These are phyloP conservation scores for Anguilla obscura DNA, from an alignment of 2,797 vertebrate genomes.

Conservation along the genomic window DNA sequence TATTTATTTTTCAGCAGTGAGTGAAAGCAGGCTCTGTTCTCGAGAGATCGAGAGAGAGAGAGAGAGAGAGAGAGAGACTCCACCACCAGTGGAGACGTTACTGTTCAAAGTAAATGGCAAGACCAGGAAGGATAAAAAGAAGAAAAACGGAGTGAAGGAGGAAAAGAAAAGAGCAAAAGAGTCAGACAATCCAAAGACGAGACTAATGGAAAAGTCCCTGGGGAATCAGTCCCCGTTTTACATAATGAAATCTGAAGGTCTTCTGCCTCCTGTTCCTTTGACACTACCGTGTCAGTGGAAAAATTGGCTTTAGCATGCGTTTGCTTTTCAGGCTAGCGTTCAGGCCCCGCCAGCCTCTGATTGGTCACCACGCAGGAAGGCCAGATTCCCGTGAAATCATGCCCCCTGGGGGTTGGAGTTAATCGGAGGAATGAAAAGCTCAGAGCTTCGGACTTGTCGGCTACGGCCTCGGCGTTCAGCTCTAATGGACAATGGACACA, in stretches of 20 bases:
- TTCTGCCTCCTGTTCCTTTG: neutral
- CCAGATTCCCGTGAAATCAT: neutral
- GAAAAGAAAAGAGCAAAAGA: neutral
- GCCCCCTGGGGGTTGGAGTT: neutral
- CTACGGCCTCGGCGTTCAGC: neutral
- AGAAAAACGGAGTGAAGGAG: neutral
- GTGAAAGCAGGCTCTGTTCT: neutral
- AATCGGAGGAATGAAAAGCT: neutral
- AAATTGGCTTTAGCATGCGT: neutral
- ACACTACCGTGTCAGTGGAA: neutral
- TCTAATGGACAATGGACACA: neutral
- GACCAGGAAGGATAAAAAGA: neutral
- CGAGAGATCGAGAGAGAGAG: neutral
- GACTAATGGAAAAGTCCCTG: constrained; percentile 1
- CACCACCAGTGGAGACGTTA: neutral
- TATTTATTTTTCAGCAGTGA: neutral
- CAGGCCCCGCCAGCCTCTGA: too few species aligned
- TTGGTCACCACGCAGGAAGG: neutral
- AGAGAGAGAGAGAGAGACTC: neutral
- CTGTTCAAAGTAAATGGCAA: neutral
- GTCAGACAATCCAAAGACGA: neutral
- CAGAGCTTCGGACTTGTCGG: neutral
- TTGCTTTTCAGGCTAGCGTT: too few species aligned
- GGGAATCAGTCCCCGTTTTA: neutral
- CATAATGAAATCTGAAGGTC: neutral